These are phyloP conservation scores for Hypomesus transpacificus DNA, from an alignment of 2,113 vertebrate species.

Conservation along the genomic window DNA sequence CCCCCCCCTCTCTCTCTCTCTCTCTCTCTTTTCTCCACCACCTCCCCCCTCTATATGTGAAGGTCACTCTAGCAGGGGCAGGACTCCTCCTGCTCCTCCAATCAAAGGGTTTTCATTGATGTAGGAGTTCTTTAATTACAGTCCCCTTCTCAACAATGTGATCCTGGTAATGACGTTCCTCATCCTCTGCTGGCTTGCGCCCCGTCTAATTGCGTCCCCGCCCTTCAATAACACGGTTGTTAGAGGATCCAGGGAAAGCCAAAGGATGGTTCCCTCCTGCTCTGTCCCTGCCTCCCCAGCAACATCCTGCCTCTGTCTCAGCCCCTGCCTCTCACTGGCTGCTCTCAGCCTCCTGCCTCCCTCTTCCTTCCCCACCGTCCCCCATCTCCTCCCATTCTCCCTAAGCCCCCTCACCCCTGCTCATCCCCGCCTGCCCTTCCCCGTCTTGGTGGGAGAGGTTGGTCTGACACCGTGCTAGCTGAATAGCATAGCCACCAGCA, in stretches of 20 bases:
- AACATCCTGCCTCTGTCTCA: constrained; percentile 1
- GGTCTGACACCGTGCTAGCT: background rate
- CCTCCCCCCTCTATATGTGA: constrained; percentile 30
- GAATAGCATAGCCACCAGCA: constrained; percentile 10
- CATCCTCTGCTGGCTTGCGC: constrained; percentile 51
- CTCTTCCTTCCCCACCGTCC: background rate
- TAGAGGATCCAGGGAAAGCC: constrained; percentile 35
- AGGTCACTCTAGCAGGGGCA: constrained; percentile 52
- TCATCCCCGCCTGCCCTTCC: no score
- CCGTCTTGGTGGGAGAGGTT: no score
- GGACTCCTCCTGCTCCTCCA: constrained; percentile 45
- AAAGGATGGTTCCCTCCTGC: constrained; percentile 12
- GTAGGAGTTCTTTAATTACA: constrained; percentile 66
- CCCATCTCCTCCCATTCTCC: background rate
- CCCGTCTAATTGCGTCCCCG: constrained; percentile 58
- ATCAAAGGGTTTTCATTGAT: constrained; percentile 45
- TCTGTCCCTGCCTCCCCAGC: background rate
- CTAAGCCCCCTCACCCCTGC: background rate
- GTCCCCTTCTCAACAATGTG: constrained; percentile 61
- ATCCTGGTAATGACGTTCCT: constrained; percentile 68
- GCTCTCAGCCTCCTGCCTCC: background rate
- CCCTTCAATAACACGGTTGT: constrained; percentile 65
- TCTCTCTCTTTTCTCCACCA: no score
- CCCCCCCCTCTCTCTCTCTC: background rate
- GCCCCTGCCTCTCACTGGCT: constrained; percentile 26